Evolutionary conservation across 2,797 vertebrate species (phyloP).

Genomic region (Sebastes oblongus): DNA sequence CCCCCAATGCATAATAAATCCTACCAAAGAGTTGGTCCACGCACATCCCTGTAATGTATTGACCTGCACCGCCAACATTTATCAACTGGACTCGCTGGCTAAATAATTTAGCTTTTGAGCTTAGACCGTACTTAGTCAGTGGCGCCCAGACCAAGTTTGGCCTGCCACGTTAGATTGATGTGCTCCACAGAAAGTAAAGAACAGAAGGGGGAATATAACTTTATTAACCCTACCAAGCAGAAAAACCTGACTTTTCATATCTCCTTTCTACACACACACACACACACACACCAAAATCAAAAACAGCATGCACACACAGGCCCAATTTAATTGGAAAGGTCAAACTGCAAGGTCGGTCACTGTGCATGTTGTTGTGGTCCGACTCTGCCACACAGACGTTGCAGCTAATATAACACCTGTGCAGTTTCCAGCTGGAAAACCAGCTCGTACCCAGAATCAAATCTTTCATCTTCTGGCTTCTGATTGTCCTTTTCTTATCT

Average conservation of each 20-base stretch:
- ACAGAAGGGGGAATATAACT: conserved; percentile 46
- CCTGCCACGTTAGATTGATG: conserved; percentile 68
- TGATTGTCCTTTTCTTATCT: conserved; percentile 62
- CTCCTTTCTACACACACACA: conserved; percentile 7
- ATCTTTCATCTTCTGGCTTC: conserved; percentile 44
- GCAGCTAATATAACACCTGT: conserved; percentile 45
- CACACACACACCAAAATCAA: neutral
- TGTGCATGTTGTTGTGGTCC: conserved; percentile 20
- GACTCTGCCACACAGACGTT: conserved; percentile 11
- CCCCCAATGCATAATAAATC: conserved; percentile 83
- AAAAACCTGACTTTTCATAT: conserved; percentile 34
- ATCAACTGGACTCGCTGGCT: conserved; percentile 83
- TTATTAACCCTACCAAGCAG: conserved; percentile 47
- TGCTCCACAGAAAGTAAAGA: conserved; percentile 44
- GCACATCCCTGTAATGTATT: conserved; percentile 82
- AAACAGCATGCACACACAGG: neutral
- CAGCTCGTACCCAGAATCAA: conserved; percentile 34
- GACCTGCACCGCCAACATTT: conserved; percentile 80
- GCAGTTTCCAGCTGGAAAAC: conserved; percentile 35
- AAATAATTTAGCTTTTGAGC: conserved; percentile 86
- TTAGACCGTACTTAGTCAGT: conserved; percentile 75
- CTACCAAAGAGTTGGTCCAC: conserved; percentile 75
- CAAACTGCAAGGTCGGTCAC: conserved; percentile 55
- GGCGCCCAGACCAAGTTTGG: conserved; percentile 69
- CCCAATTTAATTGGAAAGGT: conserved; percentile 39